phyloP scores from a whole-genome alignment of 2,113 vertebrate genomes.

The Aegotheles bennettii region DNA sequence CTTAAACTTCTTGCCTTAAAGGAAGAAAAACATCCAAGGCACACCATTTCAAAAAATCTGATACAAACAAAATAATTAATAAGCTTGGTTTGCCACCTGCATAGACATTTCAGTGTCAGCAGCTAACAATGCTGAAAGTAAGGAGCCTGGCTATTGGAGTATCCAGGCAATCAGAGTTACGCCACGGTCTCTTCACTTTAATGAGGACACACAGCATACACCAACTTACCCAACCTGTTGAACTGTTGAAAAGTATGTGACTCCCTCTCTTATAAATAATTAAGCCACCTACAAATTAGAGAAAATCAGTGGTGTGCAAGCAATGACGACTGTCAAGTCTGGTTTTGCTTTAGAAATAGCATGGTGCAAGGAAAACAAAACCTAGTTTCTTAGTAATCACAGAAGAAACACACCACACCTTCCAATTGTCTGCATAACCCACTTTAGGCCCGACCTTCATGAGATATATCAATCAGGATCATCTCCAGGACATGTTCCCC shows the following conservation, averaged over 20 bases:
- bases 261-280: constrained; percentile 64
- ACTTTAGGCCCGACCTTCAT: constrained; percentile 53
- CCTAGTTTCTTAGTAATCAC: constrained; percentile 67
- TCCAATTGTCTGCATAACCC: constrained; percentile 55
- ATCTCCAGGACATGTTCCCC: constrained; percentile 69
- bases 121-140: background rate
- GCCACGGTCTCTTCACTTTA: constrained; percentile 25
- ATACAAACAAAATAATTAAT: constrained; percentile 48
- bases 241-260: constrained; percentile 34
- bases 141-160: background rate
- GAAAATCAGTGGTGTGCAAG: constrained; percentile 41
- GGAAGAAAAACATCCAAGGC: constrained; percentile 29
- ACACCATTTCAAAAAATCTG: constrained; percentile 41
- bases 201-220: background rate
- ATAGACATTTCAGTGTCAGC: background rate
- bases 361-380: constrained; percentile 63
- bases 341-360: constrained; percentile 65
- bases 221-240: constrained; percentile 30
- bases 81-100: constrained; percentile 25
- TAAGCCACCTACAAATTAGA: constrained; percentile 60
- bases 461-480: constrained; percentile 49
- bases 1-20: constrained; percentile 43
- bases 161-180: background rate
- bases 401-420: constrained; percentile 61
- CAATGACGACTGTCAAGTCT: constrained; percentile 41